Base-by-base conservation (phyloP, 2,888 invertebrate genomes). In the Cremastobaeus sp. region DNA sequence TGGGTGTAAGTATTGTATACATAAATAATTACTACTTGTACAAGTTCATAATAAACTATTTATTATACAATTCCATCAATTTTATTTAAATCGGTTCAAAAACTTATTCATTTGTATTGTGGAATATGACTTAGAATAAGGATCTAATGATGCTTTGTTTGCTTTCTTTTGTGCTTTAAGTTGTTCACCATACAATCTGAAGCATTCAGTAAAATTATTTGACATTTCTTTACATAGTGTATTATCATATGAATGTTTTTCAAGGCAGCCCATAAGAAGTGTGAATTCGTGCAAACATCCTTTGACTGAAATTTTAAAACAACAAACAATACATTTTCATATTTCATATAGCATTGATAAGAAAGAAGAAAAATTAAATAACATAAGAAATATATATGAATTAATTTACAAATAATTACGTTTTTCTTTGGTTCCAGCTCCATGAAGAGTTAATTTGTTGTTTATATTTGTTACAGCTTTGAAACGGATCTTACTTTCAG, bases 241-340 rank as follows among this genome's bases (percentile, higher is more conserved):
- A 15, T 43, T 43, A 12, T 43, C 43, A 21, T n/a, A 43, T 2
- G 5, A n/a, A 21, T 21, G n/a, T 21, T n/a, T 5, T 21, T 21
- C 11, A n/a, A 43, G 12, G 8, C 43, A 43, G 25, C 12, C 12
- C 20, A 43, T 20, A 21, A 43, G 11, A 20, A 43, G 43, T 20
- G 43, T 43, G 11, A 43, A 43, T 43, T 43, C 43, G 12, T 43
- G 20, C 25, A 43, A n/a, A 21, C 43, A 43, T 43, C 43, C 43
- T 32, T 11, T 6, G 6, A n/a, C 4, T 43, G 6, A 25, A 21
- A 41, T 5, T 17, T 12, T 43, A 43, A 21, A n/a, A 32, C 5
- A 32, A n/a, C n/a, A n/a, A n/a, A n/a, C n/a, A n/a, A n/a, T 32
- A n/a, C 32, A 9, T 32, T n/a, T 3, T 32, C 32, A 32, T 3